phyloP scores from a whole-genome alignment of 2,113 vertebrate species.

The Mystacornis crossleyi region DNA sequence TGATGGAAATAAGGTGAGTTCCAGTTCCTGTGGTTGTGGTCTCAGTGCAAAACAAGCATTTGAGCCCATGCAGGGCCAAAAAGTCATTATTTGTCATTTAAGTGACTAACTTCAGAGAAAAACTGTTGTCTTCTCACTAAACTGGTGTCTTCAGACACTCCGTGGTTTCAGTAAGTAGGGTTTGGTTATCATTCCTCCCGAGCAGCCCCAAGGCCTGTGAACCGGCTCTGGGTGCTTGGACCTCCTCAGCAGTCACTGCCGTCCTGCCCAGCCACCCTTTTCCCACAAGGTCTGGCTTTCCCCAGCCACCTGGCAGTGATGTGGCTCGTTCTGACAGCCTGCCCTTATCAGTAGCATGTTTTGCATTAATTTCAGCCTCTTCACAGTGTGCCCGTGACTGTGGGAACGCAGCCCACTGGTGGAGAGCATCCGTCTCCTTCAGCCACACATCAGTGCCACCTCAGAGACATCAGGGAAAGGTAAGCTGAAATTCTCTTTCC shows the following conservation, averaged over 20 bases:
- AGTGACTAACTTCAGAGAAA: not conserved
- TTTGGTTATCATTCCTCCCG: not conserved
- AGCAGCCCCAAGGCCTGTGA: not conserved
- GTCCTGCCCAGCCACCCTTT: not conserved
- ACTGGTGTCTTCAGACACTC: not conserved
- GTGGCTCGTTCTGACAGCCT: not conserved
- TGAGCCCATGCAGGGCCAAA: not conserved
- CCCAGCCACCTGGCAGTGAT: not conserved
- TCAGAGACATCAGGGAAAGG: not conserved
- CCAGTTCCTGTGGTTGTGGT: not conserved
- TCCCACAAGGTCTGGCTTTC: not conserved
- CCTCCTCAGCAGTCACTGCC: not conserved
- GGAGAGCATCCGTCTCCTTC: not conserved
- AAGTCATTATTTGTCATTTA: not conserved
- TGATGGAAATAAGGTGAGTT: not conserved
- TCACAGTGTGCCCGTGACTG: not conserved
- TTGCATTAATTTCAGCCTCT: not conserved
- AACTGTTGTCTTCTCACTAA: not conserved
- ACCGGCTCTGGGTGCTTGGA: too few species aligned
- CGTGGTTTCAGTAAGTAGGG: not conserved
- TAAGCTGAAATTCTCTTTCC: not conserved
- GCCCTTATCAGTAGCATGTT: not conserved
- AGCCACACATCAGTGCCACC: rapidly evolving
- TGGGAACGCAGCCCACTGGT: not conserved
- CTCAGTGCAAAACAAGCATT: not conserved